Base-by-base conservation (phyloP, 2,888 invertebrate species). In the Xestia rhomboidea region DNA sequence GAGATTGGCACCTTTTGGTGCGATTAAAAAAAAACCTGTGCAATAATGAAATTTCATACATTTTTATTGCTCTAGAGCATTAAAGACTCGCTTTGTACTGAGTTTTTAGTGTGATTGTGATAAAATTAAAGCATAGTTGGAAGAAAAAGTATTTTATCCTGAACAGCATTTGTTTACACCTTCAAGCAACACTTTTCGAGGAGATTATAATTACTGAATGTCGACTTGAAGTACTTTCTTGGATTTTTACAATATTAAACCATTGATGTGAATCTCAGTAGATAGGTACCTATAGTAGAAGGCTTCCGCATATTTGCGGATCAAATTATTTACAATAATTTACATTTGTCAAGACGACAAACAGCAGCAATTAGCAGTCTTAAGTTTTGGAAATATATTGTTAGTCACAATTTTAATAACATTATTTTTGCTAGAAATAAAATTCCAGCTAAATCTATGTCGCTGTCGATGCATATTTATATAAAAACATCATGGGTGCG, bases 301-400 rank as follows among this genome's bases (percentile, higher is more conserved):
- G 41, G 44, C 46, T 46, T 46, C 21, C 21, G 21, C 15, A 27
- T 27, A 18, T 63, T 38, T 24, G 38, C 7, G 13, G 24, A 38
- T 63, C n/a, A 27, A 74, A 51, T 72, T 75, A 79, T 72, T 79
- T 69, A 75, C 79, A 75, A 54, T 73, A 66, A 69, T 74, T 72
- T 79, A 71, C 63, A 78, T 62, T 76, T 60, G n/a, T 34, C 18
- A 46, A 70, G 15, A 64, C 21, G 18, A 54, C 11, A 67, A 57
- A 34, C n/a, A 57, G 30, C 30, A 76, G n/a, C 30, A 51, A 44
- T 24, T 24, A n/a, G 30, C 34, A 51, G 34, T 8, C 51, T 67
- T 27, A 24, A 51, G 41, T 68, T 46, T 68, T 44, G 27, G 10
- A 54, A 71, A 77, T 27, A 1, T 27, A 51, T 67, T 63, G 18